Base-by-base conservation (phyloP, 2,113 vertebrate genomes). In the Pseudolaguvia tuberculata region DNA sequence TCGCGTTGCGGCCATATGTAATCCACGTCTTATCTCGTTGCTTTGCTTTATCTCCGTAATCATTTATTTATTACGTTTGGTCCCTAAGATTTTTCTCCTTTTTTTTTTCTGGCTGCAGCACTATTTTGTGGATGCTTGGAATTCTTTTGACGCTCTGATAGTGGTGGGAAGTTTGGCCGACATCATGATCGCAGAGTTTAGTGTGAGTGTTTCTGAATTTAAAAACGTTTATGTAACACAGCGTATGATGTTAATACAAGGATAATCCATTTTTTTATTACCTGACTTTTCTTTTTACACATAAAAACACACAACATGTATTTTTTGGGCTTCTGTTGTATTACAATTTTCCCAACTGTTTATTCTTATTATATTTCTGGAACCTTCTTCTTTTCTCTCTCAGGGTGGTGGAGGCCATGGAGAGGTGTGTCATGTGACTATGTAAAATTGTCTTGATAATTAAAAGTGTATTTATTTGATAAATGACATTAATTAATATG, bases 151-250 rank as follows among this genome's bases (percentile, higher is more conserved):
- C 0, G 94, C 95, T 48, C 89, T 98, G 62, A 98, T 98, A 20
- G 95, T 97, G 72, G 95, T 98, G 73, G 95, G 95, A 78, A 97
- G 95, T n/a, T 86, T 98, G 25, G 93, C 96, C 31, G 95, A 98
- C 75, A 98, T 98, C 14, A 93, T 95, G 0, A 93, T 98, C 78
- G 95, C 95, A 0, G 95, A 98, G 88, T 91, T 98, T 83, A 97
- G 93, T 0, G 95, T 98, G 80, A 94, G 94, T 85, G 3, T 69
- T 53, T 42, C 39, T 42, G 4, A n/a, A 8, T 42, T 42, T 42
- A 42, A 42, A 6, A 35, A 35, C 6, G 31, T 9, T 42, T 42
- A 42, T 42, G 5, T 42, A 2, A 31, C 1, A 25, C 12, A 21
- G 27, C 53, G 51, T 29, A 47, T 23, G 27, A 73, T 52, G 63